Evolutionary conservation across 2,888 invertebrate genomes (phyloP).

Genomic region (Hedya salicella): DNA sequence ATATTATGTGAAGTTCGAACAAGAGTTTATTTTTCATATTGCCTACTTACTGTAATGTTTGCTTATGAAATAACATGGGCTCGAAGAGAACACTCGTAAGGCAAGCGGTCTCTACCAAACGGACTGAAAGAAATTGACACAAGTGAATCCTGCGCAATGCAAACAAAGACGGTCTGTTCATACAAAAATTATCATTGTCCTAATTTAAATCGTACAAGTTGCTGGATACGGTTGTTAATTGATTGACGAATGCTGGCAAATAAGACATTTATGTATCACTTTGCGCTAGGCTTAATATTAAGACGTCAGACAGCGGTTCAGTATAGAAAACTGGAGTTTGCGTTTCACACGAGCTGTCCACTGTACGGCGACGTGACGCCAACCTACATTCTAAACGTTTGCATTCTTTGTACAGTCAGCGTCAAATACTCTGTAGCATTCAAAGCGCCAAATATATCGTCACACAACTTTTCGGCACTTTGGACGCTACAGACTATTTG

Average conservation of each 20-base stretch:
- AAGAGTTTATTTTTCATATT: neutral
- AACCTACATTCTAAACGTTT: constrained; percentile 59
- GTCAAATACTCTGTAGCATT: too few species aligned
- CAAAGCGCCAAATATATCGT: too few species aligned
- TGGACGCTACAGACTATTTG: too few species aligned
- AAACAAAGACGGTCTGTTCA: constrained; percentile 54
- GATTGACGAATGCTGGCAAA: constrained; percentile 49
- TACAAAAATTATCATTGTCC: constrained; percentile 43
- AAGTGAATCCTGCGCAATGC: constrained; percentile 66
- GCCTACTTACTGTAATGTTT: constrained; percentile 14
- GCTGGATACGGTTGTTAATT: constrained; percentile 54
- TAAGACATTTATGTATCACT: constrained; percentile 38
- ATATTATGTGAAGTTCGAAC: neutral
- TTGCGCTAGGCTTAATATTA: constrained; percentile 58
- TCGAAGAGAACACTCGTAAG: constrained; percentile 33
- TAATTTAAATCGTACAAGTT: constrained; percentile 52
- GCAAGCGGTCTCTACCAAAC: constrained; percentile 43
- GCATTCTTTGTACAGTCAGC: neutral
- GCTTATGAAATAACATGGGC: constrained; percentile 26
- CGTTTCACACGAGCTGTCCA: constrained; percentile 71
- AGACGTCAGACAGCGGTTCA: constrained; percentile 65
- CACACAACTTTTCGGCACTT: too few species aligned
- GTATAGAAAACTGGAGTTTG: constrained; percentile 61
- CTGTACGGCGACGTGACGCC: constrained; percentile 46
- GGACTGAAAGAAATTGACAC: constrained; percentile 71